Evolutionary conservation across 2,797 vertebrate genomes (phyloP).

Genomic region (Erpetoichthys calabaricus): DNA sequence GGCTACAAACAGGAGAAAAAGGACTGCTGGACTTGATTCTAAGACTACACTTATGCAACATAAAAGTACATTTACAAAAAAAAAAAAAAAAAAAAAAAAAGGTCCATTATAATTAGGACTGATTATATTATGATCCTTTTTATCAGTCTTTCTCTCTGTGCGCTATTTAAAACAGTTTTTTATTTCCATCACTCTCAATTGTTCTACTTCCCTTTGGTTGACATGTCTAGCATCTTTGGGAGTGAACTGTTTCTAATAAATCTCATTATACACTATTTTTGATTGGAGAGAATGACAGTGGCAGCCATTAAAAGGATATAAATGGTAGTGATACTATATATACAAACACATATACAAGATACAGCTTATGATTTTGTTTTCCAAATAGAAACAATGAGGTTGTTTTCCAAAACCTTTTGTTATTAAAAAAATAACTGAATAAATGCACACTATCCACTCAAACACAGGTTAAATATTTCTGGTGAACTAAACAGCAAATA

Average conservation of each 20-base stretch:
- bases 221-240: too few species aligned
- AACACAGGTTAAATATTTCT: constrained; percentile 22
- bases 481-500: constrained; percentile 17
- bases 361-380: constrained; percentile 44
- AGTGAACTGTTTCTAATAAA: background rate
- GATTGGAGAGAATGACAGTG: background rate
- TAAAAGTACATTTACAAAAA: too few species aligned
- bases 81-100: too few species aligned
- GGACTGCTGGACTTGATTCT: too few species aligned
- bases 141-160: too few species aligned
- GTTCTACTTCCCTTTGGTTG: too few species aligned
- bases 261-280: background rate
- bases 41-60: too few species aligned
- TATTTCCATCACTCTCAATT: too few species aligned
- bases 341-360: constrained; percentile 36
- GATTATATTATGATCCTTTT: too few species aligned
- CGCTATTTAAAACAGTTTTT: too few species aligned
- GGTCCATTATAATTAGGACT: too few species aligned
- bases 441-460: constrained; percentile 4
- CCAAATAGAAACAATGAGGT: constrained; percentile 49
- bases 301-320: constrained; percentile 15
- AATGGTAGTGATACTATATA: constrained; percentile 22
- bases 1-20: too few species aligned
- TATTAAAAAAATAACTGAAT: background rate
- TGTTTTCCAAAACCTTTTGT: constrained; percentile 29